A percentile compares a stretch with the other conserved stretches of the same genome.
phyloP scores from a whole-genome alignment of 2,113 vertebrate genomes.

The Myotis brandtii region DNA sequence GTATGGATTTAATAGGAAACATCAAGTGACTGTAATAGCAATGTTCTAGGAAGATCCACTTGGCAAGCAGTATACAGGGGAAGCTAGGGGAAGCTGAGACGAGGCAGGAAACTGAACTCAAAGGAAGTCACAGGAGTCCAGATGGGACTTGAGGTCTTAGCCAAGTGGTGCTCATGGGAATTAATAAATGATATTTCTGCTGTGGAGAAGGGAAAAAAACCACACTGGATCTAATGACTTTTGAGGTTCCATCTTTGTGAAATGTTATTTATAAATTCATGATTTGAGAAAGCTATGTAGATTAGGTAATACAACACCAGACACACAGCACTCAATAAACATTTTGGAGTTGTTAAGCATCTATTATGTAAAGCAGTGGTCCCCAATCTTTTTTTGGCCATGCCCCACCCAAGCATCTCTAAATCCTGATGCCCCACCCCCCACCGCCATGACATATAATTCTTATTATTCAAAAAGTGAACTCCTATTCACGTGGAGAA shows the following conservation, averaged over 20 bases:
- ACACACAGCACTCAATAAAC: not conserved
- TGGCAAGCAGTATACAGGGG: conserved; percentile 4
- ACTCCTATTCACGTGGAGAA: too few species aligned
- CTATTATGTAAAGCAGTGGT: not conserved
- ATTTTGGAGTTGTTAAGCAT: not conserved
- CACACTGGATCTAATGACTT: not conserved
- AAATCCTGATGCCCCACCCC: too few species aligned
- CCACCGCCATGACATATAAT: too few species aligned
- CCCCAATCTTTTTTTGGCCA: too few species aligned
- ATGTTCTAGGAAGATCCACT: not conserved
- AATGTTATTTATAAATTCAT: not conserved
- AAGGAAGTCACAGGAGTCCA: conserved; percentile 37
- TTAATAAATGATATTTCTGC: conserved; percentile 32
- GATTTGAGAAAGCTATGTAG: not conserved
- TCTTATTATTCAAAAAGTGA: too few species aligned
- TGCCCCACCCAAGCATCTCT: too few species aligned
- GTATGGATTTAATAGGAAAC: conserved; percentile 3
- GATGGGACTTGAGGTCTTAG: not conserved
- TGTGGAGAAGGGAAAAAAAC: conserved; percentile 54
- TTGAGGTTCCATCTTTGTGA: not conserved
- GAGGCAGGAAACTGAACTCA: conserved; percentile 53
- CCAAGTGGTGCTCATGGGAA: not conserved
- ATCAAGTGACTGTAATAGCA: not conserved
- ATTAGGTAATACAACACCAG: not conserved
- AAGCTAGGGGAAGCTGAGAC: not conserved